Evolutionary conservation across 2,888 invertebrate genomes (phyloP).

Genomic region (Drosophila buzzatii): DNA sequence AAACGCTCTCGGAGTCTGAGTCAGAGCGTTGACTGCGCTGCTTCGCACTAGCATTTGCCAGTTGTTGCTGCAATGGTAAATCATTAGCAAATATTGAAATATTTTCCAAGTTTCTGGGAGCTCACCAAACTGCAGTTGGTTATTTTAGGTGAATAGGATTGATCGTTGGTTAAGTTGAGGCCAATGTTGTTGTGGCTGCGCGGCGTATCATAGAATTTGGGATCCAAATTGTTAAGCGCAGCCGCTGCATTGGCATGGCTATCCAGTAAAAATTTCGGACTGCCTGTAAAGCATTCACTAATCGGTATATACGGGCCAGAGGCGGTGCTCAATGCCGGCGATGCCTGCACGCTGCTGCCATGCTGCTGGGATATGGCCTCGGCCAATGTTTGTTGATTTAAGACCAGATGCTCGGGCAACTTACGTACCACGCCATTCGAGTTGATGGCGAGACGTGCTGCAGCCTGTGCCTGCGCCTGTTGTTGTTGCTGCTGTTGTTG

Average conservation of each 20-base stretch:
- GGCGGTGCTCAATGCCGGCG: constrained; percentile 88
- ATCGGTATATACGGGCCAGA: constrained; percentile 96
- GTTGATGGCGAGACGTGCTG: constrained; percentile 71
- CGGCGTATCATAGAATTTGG: constrained; percentile 87
- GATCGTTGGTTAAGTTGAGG: constrained; percentile 85
- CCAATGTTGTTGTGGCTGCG: constrained; percentile 85
- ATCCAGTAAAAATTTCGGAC: constrained; percentile 84
- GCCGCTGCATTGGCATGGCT: constrained; percentile 52
- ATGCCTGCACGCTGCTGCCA: constrained; percentile 86
- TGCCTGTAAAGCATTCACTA: constrained; percentile 96
- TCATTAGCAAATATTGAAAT: not conserved
- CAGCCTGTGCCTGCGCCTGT: constrained; percentile 32
- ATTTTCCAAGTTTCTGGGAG: not conserved
- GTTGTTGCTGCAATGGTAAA: constrained; percentile 52
- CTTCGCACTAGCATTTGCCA: constrained; percentile 58
- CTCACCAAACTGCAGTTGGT: constrained; percentile 84
- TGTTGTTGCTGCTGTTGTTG: constrained; percentile 46
- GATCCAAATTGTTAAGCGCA: constrained; percentile 86
- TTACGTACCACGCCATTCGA: constrained; percentile 83
- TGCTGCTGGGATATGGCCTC: constrained; percentile 71
- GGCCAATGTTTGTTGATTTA: constrained; percentile 80
- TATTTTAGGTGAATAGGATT: constrained; percentile 85
- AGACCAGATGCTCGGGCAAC: constrained; percentile 85
- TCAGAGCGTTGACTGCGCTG: constrained; percentile 85
- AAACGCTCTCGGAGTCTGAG: constrained; percentile 89